Evolutionary conservation across 2,113 vertebrate species (phyloP).

Genomic region (Oplegnathus fasciatus): DNA sequence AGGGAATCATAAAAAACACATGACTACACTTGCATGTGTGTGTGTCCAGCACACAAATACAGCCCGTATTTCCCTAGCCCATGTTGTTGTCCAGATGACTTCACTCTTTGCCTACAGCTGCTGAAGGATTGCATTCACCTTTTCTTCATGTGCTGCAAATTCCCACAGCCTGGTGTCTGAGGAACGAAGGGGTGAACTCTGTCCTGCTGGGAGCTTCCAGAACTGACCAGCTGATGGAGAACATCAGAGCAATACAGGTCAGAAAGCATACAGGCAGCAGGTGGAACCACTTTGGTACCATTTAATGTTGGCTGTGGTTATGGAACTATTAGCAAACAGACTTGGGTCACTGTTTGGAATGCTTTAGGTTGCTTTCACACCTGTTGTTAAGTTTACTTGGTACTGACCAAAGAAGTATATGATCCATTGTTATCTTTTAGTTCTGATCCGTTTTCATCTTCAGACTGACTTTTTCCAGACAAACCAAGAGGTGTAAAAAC

Average conservation of each 20-base stretch:
- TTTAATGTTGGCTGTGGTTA: neutral
- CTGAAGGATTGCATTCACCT: neutral
- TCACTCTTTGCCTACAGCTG: neutral
- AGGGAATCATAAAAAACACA: constrained; percentile 2
- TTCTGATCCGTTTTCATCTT: no score
- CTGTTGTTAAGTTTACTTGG: no score
- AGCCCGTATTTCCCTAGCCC: neutral
- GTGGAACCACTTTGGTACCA: neutral
- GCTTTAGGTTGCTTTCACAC: neutral
- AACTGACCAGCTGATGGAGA: constrained; percentile 93
- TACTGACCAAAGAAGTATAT: no score
- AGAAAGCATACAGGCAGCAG: constrained; percentile 44
- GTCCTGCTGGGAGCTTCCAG: constrained; percentile 94
- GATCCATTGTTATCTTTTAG: no score
- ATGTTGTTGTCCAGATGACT: neutral
- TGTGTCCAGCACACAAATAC: neutral
- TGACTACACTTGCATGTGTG: neutral
- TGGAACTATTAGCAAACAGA: neutral
- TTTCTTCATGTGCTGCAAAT: constrained; percentile 11
- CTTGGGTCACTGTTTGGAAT: neutral
- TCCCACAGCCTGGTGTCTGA: constrained; percentile 92
- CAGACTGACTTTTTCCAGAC: no score
- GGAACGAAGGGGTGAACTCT: constrained; percentile 93
- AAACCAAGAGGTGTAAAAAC: no score
- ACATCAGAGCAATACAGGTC: constrained; percentile 96